Conservation (phyloP, 2,888 invertebrate species). For the Germaria angustata region DNA sequence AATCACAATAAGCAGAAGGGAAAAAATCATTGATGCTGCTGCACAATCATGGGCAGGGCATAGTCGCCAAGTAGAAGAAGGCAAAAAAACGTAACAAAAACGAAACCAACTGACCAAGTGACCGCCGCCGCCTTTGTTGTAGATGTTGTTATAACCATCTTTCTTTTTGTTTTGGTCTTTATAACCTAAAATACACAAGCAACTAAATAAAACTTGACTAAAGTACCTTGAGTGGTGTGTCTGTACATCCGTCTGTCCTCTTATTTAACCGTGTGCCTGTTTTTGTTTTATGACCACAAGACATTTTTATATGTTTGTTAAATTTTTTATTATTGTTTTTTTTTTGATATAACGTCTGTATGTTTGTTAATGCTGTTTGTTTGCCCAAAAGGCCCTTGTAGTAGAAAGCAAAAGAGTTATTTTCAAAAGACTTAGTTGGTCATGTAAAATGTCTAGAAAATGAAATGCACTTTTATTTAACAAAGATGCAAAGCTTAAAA, state of each 20-base stretch:
- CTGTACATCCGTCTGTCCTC: not conserved
- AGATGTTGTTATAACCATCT: not conserved
- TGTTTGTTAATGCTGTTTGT: conserved; percentile 7
- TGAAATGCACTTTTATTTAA: conserved; percentile 51
- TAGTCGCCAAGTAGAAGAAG: not conserved
- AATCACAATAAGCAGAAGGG: conserved; percentile 39
- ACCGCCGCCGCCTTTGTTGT: conserved; percentile 47
- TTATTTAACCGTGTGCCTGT: not conserved
- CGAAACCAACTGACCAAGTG: conserved; percentile 63
- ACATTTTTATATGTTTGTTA: conserved; percentile 34
- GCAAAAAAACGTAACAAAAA: not conserved
- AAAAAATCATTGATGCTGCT: not conserved
- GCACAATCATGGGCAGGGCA: conserved; percentile 9
- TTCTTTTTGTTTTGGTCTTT: conserved; percentile 11
- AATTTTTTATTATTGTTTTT: not conserved
- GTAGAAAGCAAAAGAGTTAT: not conserved
- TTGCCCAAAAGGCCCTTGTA: conserved; percentile 33
- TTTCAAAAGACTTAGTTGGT: conserved; percentile 31
- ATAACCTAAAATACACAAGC: conserved; percentile 35
- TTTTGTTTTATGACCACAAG: conserved; percentile 24
- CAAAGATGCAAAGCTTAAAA: conserved; percentile 30
- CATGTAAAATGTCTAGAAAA: conserved; percentile 56
- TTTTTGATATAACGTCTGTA: not conserved
- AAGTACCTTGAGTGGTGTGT: not conserved
- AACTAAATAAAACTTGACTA: conserved; percentile 20